These are phyloP conservation scores for Narcine bancroftii DNA, from an alignment of 2,113 vertebrate genomes.

Conservation along the genomic window DNA sequence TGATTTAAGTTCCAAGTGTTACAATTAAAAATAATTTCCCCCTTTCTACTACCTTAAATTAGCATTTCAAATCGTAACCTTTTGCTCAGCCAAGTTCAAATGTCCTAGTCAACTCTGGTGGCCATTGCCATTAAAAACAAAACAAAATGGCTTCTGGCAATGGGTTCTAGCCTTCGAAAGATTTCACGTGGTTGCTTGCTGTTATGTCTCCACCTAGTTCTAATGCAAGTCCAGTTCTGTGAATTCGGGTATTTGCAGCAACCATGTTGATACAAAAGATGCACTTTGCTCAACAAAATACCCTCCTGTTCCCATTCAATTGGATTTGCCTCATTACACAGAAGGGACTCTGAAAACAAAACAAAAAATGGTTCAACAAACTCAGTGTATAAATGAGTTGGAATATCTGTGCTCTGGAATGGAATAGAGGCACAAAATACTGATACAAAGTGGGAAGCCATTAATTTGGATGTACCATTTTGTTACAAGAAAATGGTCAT, in stretches of 20 bases:
- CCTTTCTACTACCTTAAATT: background rate
- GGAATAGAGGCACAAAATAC: background rate
- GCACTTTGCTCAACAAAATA: background rate
- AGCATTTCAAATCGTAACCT: background rate
- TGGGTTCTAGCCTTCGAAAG: background rate
- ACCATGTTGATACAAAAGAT: background rate
- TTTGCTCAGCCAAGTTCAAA: constrained; percentile 23
- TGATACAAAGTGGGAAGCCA: background rate
- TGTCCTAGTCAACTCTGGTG: background rate
- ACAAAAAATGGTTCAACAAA: background rate
- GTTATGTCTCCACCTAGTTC: constrained; percentile 35
- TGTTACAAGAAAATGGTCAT: background rate
- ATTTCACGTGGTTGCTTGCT: constrained; percentile 12
- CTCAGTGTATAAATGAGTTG: background rate
- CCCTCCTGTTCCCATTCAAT: background rate
- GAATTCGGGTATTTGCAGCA: constrained; percentile 6
- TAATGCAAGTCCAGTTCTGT: constrained; percentile 33
- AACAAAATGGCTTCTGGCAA: constrained; percentile 3
- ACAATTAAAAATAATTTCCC: background rate
- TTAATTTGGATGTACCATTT: constrained; percentile 23
- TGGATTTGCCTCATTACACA: background rate
- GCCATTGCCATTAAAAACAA: background rate
- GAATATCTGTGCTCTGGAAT: background rate
- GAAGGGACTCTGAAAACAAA: background rate
- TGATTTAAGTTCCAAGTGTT: background rate